Conservation (phyloP, 2,888 invertebrate genomes). For the Tenodera sinensis region DNA sequence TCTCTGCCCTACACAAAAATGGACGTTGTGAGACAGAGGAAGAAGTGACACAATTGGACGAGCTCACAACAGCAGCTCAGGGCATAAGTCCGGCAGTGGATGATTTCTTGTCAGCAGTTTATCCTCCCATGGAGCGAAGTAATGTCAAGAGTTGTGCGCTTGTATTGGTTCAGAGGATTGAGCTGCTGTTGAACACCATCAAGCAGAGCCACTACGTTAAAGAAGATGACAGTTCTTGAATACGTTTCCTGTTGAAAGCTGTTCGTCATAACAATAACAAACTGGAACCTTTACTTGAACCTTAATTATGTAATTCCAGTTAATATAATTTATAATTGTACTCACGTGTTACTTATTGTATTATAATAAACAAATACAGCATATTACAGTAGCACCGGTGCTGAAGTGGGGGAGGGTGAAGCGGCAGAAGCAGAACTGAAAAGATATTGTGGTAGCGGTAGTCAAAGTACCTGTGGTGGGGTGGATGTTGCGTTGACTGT, state of each 20-base stretch:
- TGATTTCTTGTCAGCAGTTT: conserved; percentile 29
- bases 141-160: conserved; percentile 24
- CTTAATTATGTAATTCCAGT: not conserved
- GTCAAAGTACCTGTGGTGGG: too few species aligned
- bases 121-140: conserved; percentile 31
- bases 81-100: conserved; percentile 32
- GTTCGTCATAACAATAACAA: conserved; percentile 33
- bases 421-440: too few species aligned
- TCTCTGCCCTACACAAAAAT: not conserved
- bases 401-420: too few species aligned
- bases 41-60: conserved; percentile 30
- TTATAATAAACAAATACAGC: not conserved
- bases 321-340: not conserved
- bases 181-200: conserved; percentile 22
- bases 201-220: conserved; percentile 25
- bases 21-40: conserved; percentile 26
- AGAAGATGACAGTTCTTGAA: conserved; percentile 29
- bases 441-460: too few species aligned
- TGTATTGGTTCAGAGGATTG: conserved; percentile 24
- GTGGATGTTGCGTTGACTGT: too few species aligned
- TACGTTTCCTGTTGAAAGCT: conserved; percentile 30
- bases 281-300: conserved; percentile 27
- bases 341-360: not conserved
- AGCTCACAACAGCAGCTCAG: conserved; percentile 10
- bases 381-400: too few species aligned